These are phyloP conservation scores for Melanotaenia duboulayi DNA, from an alignment of 2,113 vertebrate genomes.

Conservation along the genomic window DNA sequence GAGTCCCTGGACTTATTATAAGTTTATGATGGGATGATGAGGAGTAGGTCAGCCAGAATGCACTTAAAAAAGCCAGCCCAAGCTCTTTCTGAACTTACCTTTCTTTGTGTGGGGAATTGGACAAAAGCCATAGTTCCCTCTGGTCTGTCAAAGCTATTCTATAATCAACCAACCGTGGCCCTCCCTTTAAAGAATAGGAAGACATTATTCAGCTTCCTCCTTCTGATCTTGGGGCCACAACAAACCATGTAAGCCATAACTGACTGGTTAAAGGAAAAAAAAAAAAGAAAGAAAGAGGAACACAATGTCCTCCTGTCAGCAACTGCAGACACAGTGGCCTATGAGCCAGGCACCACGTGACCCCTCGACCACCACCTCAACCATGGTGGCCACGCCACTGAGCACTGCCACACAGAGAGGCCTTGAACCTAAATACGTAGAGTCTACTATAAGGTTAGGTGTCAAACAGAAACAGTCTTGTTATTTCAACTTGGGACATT, in stretches of 20 bases:
- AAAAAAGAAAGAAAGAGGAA: constrained; percentile 62
- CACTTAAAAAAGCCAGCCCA: constrained; percentile 72
- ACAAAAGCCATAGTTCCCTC: constrained; percentile 84
- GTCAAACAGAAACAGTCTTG: constrained; percentile 40
- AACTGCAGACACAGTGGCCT: constrained; percentile 72
- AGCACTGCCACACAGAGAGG: constrained; percentile 65
- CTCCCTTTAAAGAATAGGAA: constrained; percentile 85
- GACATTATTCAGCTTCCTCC: constrained; percentile 87
- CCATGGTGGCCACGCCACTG: constrained; percentile 63
- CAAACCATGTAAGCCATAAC: constrained; percentile 84
- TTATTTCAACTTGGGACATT: constrained; percentile 43
- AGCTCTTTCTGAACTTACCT: constrained; percentile 76
- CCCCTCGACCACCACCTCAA: constrained; percentile 50
- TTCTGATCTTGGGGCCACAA: constrained; percentile 84
- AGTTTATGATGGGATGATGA: constrained; percentile 72
- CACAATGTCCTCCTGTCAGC: constrained; percentile 79
- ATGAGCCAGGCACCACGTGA: constrained; percentile 68
- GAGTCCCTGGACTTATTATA: constrained; percentile 68
- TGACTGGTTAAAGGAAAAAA: constrained; percentile 81
- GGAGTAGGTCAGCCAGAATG: constrained; percentile 71
- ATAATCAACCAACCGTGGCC: constrained; percentile 83
- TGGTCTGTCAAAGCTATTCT: constrained; percentile 84
- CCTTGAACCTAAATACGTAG: constrained; percentile 61
- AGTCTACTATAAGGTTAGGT: constrained; percentile 49
- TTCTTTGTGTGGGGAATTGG: constrained; percentile 80